Evolutionary conservation across 1,140 invertebrate species (phyloP), one percentile per base, ranked within the genome.

Genomic region (Stegodyphus dumicola): DNA sequence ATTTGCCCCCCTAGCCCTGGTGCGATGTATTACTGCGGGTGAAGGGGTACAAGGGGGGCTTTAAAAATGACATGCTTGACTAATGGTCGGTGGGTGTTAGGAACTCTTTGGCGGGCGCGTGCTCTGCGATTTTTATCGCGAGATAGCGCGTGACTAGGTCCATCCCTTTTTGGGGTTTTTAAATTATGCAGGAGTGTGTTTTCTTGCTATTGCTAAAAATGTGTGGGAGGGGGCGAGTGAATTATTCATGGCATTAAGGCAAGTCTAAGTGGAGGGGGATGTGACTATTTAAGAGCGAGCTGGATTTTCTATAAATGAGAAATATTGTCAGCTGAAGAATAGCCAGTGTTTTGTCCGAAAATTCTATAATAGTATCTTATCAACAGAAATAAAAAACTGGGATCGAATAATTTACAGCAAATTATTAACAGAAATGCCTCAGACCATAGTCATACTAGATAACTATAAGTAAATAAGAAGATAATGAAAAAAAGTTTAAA

Each of bases 11-110:
- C 60, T 18, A 6, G 17, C 49, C 64, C 54, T 56, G 15, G 48
- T 80, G 17, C 17, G 66, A 15, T 54, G 33, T 60, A 60, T 60
- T 10, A 60, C 9, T 60, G 56, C 33, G 3, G 56, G 56, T 9
- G 15, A 60, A 60, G 56, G 56, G 56, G 56, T 60, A 15, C 15
- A 60, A 60, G 67, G 15, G 67, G n/a, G 77, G 15, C 65, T 52
- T 80, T 81, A 81, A 81, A 81, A 81, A 75, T 83, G 80, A 83
- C 80, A 83, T 75, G 80, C 71, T 33, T 83, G 80, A 83, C 71
- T 83, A 83, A 83, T 83, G 80, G 56, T 67, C 18, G 80, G 80
- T 53, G 71, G 80, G 80, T 65, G 70, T 74, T 83, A 64, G 65
- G 33, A 67, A 83, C 70, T 60, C 80, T 75, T 83, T 83, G 49